Percentiles rank a stretch among this genome's conserved stretches.
Evolutionary conservation across 2,113 vertebrate genomes (phyloP).

Genomic region (Petromus typicus): DNA sequence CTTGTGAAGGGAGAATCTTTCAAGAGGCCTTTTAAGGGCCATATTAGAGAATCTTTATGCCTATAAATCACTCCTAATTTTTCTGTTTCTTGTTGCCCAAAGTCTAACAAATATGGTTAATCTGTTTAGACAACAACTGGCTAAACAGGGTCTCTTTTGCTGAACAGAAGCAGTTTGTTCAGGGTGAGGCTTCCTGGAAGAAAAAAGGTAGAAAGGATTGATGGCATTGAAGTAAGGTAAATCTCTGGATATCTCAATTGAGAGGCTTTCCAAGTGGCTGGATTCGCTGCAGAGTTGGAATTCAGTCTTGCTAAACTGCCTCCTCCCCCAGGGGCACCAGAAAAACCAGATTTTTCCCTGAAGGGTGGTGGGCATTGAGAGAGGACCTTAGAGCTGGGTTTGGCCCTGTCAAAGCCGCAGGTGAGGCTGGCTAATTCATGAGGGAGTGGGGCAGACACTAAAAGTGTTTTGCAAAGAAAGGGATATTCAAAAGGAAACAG

Average conservation of each 20-base stretch:
- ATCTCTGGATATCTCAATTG: neutral
- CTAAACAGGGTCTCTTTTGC: neutral
- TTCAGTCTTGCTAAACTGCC: neutral
- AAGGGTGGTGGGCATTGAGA: neutral
- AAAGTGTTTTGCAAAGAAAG: neutral
- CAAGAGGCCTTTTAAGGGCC: neutral
- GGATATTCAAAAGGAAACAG: neutral
- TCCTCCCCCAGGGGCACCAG: neutral
- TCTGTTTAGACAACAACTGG: neutral
- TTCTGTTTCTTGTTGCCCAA: neutral
- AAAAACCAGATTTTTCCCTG: neutral
- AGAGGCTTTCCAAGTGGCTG: neutral
- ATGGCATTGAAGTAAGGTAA: neutral
- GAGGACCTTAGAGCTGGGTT: neutral
- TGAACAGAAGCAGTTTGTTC: neutral
- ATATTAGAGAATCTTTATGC: neutral
- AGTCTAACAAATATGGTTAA: neutral
- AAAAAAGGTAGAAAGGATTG: neutral
- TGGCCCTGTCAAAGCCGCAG: neutral
- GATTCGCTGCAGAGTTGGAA: neutral
- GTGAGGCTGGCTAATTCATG: neutral
- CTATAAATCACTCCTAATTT: neutral
- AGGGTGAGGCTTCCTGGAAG: neutral
- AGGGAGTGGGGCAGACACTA: neutral
- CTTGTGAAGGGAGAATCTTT: neutral